These are phyloP conservation scores for Polyergus mexicanus DNA, from an alignment of 1,140 invertebrate genomes.

Conservation along the genomic window DNA sequence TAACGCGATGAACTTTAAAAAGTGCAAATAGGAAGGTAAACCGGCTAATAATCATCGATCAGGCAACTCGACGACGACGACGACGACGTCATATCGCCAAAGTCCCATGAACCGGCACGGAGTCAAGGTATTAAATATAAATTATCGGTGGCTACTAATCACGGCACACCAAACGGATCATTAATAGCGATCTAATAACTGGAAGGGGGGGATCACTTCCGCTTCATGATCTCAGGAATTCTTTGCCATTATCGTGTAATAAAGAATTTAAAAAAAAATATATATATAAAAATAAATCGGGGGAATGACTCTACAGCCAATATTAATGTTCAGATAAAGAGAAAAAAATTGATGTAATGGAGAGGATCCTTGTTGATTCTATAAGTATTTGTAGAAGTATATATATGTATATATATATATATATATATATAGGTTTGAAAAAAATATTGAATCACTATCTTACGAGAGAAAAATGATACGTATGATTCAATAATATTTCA, in stretches of 20 bases:
- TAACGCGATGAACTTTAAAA: conserved; percentile 25
- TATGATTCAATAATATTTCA: no score
- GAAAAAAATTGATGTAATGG: no score
- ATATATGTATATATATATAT: no score
- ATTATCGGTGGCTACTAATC: conserved; percentile 42
- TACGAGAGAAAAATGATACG: no score
- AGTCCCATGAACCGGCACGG: conserved; percentile 27
- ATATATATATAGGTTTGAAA: no score
- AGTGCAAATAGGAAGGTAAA: conserved; percentile 22
- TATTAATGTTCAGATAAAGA: no score
- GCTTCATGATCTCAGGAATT: background rate
- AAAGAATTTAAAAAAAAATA: background rate
- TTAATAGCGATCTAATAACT: conserved; percentile 37
- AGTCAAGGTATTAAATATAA: conserved; percentile 65
- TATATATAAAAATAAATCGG: background rate
- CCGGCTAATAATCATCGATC: conserved; percentile 39
- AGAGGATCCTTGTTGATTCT: no score
- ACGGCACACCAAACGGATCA: conserved; percentile 35
- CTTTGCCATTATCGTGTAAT: background rate
- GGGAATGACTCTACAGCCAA: background rate
- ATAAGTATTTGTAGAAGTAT: no score
- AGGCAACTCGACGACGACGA: conserved; percentile 14
- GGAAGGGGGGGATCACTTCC: background rate
- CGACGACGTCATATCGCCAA: conserved; percentile 41
- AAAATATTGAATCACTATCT: no score